phyloP scores from a whole-genome alignment of 2,797 vertebrate genomes.

The Cottoperca gobio region DNA sequence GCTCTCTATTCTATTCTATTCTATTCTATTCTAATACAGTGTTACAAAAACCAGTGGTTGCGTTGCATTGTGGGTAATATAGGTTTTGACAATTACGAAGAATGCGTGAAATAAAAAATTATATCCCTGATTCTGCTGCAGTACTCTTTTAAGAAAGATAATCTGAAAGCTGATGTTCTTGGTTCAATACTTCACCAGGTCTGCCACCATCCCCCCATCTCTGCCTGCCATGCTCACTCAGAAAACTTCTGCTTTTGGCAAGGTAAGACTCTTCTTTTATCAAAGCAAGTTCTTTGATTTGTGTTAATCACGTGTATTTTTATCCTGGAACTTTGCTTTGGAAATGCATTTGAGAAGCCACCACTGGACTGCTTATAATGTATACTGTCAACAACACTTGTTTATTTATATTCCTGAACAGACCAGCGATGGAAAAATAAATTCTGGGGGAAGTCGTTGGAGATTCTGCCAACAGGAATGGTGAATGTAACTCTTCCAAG shows the following conservation, averaged over 20 bases:
- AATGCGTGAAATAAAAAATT: no score
- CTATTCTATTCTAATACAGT: no score
- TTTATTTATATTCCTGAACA: conserved; percentile 65
- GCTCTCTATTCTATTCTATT: no score
- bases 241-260: conserved; percentile 95
- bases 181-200: conserved; percentile 80
- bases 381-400: neutral
- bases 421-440: conserved; percentile 98
- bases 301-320: accelerated
- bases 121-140: neutral
- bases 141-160: neutral
- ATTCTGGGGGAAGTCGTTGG: conserved; percentile 97
- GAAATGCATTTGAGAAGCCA: neutral
- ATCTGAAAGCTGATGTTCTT: neutral
- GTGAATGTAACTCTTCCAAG: conserved; percentile 91
- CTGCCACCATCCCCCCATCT: conserved; percentile 94
- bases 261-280: conserved; percentile 78
- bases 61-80: no score
- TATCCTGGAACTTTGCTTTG: neutral
- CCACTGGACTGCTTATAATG: neutral
- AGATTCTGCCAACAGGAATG: conserved; percentile 93
- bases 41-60: no score
- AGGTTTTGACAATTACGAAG: no score
- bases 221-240: conserved; percentile 92
- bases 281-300: neutral